Evolutionary conservation across 2,797 vertebrate genomes (phyloP).

Genomic region (Sebastiscus tertius): DNA sequence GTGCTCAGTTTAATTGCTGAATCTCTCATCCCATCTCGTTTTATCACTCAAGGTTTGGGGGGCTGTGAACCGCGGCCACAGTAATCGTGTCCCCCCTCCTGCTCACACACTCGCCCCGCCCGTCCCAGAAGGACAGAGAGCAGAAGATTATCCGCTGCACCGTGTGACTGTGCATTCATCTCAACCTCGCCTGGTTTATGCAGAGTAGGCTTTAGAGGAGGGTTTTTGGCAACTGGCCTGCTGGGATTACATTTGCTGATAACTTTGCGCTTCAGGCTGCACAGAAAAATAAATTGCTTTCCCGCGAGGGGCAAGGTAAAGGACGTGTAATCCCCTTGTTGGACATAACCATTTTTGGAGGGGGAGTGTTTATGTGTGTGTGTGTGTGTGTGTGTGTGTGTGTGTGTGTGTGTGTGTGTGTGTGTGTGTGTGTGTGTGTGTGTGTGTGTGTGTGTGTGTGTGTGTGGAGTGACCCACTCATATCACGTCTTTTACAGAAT

Average conservation of each 20-base stretch:
- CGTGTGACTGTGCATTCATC: conserved; percentile 49
- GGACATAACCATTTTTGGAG: conserved; percentile 27
- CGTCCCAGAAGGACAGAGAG: conserved; percentile 11
- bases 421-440: background rate
- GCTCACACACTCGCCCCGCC: background rate
- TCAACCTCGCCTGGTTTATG: conserved; percentile 44
- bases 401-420: background rate
- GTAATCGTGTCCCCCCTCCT: conserved; percentile 15
- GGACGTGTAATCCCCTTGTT: conserved; percentile 66
- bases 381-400: background rate
- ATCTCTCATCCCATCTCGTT: conserved; percentile 40
- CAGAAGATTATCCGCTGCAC: conserved; percentile 37
- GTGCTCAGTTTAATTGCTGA: conserved; percentile 35
- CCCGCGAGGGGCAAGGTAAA: conserved; percentile 56
- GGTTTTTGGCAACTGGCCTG: conserved; percentile 48
- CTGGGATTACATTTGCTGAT: conserved; percentile 71
- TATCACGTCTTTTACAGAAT: background rate
- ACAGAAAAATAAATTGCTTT: conserved; percentile 73
- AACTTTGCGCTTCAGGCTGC: conserved; percentile 45
- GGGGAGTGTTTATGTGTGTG: background rate
- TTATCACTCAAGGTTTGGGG: conserved; percentile 2
- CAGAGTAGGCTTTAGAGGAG: conserved; percentile 44
- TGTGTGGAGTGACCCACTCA: background rate
- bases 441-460: background rate
- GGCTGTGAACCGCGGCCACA: background rate